Conservation (phyloP, 2,888 invertebrate species). For the Osedax fenrisi region DNA sequence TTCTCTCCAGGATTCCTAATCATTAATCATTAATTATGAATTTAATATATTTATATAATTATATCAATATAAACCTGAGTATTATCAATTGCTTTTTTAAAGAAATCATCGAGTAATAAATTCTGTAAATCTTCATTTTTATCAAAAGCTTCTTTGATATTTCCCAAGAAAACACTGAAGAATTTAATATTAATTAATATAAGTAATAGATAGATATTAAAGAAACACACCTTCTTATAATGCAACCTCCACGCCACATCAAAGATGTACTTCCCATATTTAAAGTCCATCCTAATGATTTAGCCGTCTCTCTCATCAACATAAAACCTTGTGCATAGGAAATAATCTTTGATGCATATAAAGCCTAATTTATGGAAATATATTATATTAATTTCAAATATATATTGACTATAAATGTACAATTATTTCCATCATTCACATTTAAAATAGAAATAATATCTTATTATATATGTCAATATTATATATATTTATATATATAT, state of each 20-base stretch:
- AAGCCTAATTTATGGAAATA: conserved; percentile 58
- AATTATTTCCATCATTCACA: no score
- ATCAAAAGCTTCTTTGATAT: conserved; percentile 83
- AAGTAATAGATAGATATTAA: no score
- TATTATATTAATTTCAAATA: no score
- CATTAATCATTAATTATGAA: neutral
- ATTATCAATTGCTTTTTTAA: conserved; percentile 65
- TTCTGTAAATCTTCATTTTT: conserved; percentile 74
- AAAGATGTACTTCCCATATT: conserved; percentile 85
- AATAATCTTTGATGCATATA: conserved; percentile 93
- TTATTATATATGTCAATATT: no score
- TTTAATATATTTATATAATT: neutral
- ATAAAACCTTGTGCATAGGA: conserved; percentile 90
- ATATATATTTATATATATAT: no score
- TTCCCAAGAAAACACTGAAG: conserved; percentile 67
- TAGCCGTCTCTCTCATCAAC: conserved; percentile 81
- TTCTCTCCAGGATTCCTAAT: conserved; percentile 64
- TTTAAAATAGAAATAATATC: no score
- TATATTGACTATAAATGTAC: no score
- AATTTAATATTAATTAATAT: conserved; percentile 8
- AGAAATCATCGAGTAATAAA: conserved; percentile 81
- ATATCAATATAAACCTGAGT: neutral
- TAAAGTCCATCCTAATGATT: conserved; percentile 78
- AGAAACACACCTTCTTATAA: conserved; percentile 67
- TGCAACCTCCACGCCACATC: conserved; percentile 99